Conservation (phyloP, 1,140 invertebrate genomes). For the Drosophila tropicalis region DNA sequence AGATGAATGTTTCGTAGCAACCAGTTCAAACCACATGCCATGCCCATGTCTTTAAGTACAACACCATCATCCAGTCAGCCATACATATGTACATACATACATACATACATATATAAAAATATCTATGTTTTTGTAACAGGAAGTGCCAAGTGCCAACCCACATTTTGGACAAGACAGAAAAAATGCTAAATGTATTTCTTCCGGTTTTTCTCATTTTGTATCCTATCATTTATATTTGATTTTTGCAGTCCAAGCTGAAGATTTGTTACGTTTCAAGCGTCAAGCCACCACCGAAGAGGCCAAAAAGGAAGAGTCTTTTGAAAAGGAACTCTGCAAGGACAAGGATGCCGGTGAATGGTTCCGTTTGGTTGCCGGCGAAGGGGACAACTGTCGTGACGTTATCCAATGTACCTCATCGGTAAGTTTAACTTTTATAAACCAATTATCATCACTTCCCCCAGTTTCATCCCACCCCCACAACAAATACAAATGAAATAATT, state of each 20-base stretch:
- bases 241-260: conserved; percentile 79
- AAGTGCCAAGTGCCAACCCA: conserved; percentile 70
- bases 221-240: conserved; percentile 12
- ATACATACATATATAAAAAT: conserved; percentile 6
- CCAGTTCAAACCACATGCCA: conserved; percentile 60
- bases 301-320: conserved; percentile 93
- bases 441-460: no score
- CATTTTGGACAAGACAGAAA: conserved; percentile 44
- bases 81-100: conserved; percentile 20
- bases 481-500: conserved; percentile 81
- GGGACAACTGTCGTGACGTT: conserved; percentile 96
- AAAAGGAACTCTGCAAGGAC: conserved; percentile 95
- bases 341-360: conserved; percentile 98
- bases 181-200: conserved; percentile 52
- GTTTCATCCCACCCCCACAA: background rate
- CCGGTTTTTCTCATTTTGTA: conserved; percentile 55
- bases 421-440: conserved; percentile 74
- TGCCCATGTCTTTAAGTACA: conserved; percentile 16
- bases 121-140: conserved; percentile 70
- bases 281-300: conserved; percentile 85
- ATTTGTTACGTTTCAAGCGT: conserved; percentile 85
- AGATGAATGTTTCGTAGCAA: conserved; percentile 12
- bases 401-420: conserved; percentile 97
- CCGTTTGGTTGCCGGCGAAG: conserved; percentile 93
- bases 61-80: background rate